Percentiles rank a stretch among this genome's conserved stretches.
Conservation (phyloP, 2,113 vertebrate genomes). For the Ceuthmochares aereus region DNA sequence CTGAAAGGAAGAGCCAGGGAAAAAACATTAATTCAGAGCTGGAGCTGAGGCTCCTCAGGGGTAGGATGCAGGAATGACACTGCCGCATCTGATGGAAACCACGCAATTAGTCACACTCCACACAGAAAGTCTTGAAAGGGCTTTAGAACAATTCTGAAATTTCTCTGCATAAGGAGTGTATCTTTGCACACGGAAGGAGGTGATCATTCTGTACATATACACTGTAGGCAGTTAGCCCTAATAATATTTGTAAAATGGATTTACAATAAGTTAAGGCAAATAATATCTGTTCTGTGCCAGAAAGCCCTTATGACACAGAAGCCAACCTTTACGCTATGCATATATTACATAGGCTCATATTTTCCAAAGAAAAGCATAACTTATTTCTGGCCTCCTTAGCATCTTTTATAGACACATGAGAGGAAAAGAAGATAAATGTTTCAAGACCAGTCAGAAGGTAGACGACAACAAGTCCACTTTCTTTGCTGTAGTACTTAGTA, state of each 20-base stretch:
- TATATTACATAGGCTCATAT: fast-evolving
- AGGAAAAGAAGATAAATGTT: no score
- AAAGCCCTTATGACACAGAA: background rate
- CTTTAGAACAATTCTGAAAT: background rate
- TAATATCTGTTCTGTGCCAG: background rate
- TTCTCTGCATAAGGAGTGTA: background rate
- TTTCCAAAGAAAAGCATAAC: background rate
- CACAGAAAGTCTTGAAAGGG: background rate
- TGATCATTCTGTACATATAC: background rate
- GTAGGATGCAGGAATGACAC: background rate
- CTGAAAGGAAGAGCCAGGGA: background rate
- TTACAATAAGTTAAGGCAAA: background rate
- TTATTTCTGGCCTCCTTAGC: background rate
- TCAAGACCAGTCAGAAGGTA: no score
- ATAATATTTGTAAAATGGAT: background rate
- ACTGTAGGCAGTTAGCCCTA: background rate
- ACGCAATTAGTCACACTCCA: background rate
- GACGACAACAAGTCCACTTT: no score
- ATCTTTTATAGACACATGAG: no score
- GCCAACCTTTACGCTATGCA: background rate
- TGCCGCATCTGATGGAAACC: background rate
- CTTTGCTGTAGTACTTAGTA: no score
- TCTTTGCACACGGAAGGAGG: background rate
- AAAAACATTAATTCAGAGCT: background rate
- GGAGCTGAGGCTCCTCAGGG: background rate